A percentile compares a stretch with the other conserved stretches of the same genome.
These are phyloP conservation scores for Fulmarus glacialis DNA, from an alignment of 2,113 vertebrate genomes.

Conservation along the genomic window DNA sequence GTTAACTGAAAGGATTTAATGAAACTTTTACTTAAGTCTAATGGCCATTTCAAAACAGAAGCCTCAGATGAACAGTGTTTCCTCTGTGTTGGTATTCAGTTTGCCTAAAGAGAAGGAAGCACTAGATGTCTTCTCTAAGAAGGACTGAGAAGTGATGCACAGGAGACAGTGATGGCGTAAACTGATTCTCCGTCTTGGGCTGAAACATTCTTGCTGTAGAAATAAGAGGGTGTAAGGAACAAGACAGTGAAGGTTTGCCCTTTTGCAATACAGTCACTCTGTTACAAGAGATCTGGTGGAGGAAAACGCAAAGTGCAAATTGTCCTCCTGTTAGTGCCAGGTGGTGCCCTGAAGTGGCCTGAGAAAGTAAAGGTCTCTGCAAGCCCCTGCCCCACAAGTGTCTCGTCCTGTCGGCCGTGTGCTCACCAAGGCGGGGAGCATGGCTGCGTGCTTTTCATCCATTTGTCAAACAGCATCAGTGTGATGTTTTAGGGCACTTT, in stretches of 20 bases:
- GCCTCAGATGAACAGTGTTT: neutral
- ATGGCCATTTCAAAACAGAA: neutral
- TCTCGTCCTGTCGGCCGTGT: rapidly evolving
- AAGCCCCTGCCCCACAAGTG: rapidly evolving
- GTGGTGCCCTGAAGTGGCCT: neutral
- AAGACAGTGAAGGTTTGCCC: neutral
- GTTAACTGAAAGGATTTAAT: neutral
- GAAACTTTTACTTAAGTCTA: neutral
- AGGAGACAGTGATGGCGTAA: rapidly evolving
- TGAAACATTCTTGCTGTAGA: rapidly evolving
- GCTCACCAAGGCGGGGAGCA: neutral
- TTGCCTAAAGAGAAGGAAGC: neutral
- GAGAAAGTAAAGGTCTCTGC: neutral
- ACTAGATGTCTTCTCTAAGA: neutral
- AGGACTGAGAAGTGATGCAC: neutral
- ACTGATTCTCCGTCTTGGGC: neutral
- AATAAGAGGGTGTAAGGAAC: neutral
- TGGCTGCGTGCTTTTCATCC: neutral
- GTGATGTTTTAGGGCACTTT: neutral
- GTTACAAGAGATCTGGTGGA: neutral
- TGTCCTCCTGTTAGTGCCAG: rapidly evolving
- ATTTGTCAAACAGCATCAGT: rapidly evolving
- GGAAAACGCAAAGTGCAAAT: neutral
- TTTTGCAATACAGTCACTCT: too few relatives aligned
- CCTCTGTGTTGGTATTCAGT: neutral